These are phyloP conservation scores for Eidolon dupreanum DNA, from an alignment of 2,797 vertebrate species.

Conservation along the genomic window DNA sequence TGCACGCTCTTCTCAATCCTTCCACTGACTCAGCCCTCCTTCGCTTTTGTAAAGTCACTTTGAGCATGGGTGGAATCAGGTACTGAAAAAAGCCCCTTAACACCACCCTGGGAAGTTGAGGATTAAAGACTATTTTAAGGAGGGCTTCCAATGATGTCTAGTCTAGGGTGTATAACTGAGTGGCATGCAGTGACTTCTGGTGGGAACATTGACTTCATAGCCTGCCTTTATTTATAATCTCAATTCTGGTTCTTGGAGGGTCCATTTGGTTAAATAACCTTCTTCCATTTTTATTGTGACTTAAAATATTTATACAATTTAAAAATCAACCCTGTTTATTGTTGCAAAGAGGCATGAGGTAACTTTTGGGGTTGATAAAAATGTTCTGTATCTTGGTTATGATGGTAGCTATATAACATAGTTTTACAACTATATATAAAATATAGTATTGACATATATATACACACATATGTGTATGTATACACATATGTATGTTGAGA, in stretches of 20 bases:
- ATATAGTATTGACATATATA: background rate
- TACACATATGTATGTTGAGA: background rate
- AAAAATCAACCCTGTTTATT: background rate
- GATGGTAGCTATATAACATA: background rate
- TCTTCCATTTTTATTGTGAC: background rate
- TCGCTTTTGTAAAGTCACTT: background rate
- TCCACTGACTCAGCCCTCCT: background rate
- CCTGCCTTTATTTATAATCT: background rate
- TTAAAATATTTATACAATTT: slow-evolving; percentile 25
- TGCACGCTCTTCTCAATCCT: background rate
- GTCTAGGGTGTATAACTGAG: background rate
- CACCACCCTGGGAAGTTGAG: background rate
- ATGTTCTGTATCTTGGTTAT: background rate
- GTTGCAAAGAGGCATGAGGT: background rate
- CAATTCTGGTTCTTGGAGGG: background rate
- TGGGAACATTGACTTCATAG: background rate
- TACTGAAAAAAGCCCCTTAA: background rate
- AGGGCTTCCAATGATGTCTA: background rate
- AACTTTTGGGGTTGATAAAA: background rate
- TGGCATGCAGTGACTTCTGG: background rate
- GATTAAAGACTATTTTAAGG: background rate
- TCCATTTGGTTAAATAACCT: background rate
- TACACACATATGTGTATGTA: too few species aligned
- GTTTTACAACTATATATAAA: background rate
- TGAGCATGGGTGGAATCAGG: background rate